These are phyloP conservation scores for Probosciger aterrimus DNA, from an alignment of 2,113 vertebrate species.

Conservation along the genomic window DNA sequence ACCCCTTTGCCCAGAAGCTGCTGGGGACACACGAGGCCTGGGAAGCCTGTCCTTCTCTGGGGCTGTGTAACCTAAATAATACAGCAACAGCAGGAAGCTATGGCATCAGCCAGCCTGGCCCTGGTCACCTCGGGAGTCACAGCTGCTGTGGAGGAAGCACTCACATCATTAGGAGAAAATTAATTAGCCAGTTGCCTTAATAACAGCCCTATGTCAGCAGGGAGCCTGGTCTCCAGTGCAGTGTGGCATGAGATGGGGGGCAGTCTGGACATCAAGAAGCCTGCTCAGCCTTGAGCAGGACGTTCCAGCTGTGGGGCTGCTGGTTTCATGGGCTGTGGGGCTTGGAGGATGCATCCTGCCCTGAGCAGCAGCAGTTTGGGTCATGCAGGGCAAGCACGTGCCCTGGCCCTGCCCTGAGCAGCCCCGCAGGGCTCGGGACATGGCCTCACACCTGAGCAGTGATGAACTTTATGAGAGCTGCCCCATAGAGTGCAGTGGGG, in stretches of 20 bases:
- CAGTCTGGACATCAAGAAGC: not conserved
- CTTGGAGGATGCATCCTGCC: not conserved
- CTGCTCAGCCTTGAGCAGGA: not conserved
- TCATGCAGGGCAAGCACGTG: fast-evolving
- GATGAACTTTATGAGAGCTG: not conserved
- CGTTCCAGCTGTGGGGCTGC: not conserved
- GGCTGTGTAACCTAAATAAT: not conserved
- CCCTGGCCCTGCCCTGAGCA: not conserved
- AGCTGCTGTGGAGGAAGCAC: conserved; percentile 20
- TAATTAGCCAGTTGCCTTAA: conserved; percentile 34
- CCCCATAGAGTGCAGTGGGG: not conserved
- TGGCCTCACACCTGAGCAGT: fast-evolving
- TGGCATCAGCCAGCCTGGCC: not conserved
- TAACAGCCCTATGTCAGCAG: not conserved
- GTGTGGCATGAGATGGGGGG: not conserved
- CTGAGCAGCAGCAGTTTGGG: not conserved
- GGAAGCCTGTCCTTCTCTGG: not conserved
- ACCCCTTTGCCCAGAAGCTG: not conserved
- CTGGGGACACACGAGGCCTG: not conserved
- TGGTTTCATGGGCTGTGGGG: not conserved
- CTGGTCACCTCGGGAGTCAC: conserved; percentile 7
- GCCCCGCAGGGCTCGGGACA: not conserved
- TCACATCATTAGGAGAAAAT: conserved; percentile 17
- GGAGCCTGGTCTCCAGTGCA: not conserved
- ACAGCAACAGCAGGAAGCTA: not conserved